These are phyloP conservation scores for Drosophila pruinosa DNA, from an alignment of 1,140 invertebrate genomes.

Conservation along the genomic window DNA sequence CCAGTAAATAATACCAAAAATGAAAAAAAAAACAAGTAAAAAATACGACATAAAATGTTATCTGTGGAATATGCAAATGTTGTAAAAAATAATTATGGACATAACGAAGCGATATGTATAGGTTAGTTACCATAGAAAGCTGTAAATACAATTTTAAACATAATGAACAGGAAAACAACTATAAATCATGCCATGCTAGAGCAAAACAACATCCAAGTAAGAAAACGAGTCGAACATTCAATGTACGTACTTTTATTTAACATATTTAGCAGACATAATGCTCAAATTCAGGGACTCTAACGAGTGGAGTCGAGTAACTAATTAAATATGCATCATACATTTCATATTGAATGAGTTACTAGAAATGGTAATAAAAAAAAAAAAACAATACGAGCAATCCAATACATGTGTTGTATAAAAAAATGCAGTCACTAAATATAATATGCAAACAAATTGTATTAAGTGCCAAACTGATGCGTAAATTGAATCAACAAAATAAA, in stretches of 20 bases:
- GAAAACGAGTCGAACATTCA: constrained; percentile 1
- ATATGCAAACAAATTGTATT: constrained; percentile 8
- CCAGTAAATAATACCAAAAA: neutral
- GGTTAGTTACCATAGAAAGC: constrained; percentile 62
- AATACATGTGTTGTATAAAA: neutral
- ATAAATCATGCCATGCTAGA: constrained; percentile 54
- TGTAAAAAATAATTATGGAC: constrained; percentile 62
- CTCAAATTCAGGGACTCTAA: neutral
- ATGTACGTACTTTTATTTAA: constrained; percentile 13
- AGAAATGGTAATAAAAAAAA: constrained; percentile 23
- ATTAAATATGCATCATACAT: constrained; percentile 26
- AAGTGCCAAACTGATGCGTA: constrained; percentile 15
- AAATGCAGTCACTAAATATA: neutral
- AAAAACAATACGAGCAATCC: neutral
- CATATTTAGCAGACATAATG: constrained; percentile 13
- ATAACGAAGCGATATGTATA: constrained; percentile 40
- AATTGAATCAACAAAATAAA: constrained; percentile 3
- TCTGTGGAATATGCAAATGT: constrained; percentile 64
- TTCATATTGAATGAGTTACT: constrained; percentile 40
- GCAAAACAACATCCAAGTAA: constrained; percentile 5
- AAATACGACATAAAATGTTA: constrained; percentile 65
- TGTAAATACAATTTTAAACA: constrained; percentile 79
- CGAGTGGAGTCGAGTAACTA: constrained; percentile 7
- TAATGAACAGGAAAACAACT: constrained; percentile 46
- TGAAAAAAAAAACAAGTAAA: constrained; percentile 21